phyloP scores from a whole-genome alignment of 2,797 vertebrate species.

The Lepidocolaptes lacrymiger region DNA sequence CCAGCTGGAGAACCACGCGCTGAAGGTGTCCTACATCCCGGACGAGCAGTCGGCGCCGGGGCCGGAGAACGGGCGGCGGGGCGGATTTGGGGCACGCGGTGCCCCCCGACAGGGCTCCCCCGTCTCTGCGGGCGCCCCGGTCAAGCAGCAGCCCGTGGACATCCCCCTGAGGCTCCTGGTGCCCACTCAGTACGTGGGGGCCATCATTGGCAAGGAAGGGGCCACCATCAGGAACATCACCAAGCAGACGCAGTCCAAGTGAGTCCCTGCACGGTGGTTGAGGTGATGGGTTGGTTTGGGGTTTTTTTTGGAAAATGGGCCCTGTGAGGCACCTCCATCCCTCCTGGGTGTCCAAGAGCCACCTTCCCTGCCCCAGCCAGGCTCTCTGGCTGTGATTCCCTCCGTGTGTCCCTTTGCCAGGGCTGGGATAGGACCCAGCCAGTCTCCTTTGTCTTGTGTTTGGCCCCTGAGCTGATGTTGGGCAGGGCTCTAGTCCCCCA shows the following conservation, averaged over 20 bases:
- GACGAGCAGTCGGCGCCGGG: conserved; percentile 87
- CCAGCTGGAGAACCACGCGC: conserved; percentile 90
- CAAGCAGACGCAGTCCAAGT: conserved; percentile 97
- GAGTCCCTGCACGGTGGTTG: conserved; percentile 55
- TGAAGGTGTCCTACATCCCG: conserved; percentile 93
- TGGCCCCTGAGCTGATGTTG: background rate
- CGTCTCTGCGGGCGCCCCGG: conserved; percentile 78
- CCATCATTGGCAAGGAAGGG: conserved; percentile 95
- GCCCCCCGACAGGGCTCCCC: conserved; percentile 86
- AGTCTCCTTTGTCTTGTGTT: fast-evolving
- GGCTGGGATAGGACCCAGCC: background rate
- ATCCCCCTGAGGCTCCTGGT: conserved; percentile 92
- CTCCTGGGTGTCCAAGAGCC: background rate
- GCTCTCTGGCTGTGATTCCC: background rate
- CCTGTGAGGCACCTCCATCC: background rate
- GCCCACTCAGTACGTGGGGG: conserved; percentile 92
- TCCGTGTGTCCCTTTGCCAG: fast-evolving
- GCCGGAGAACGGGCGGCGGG: conserved; percentile 85
- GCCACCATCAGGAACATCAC: conserved; percentile 96
- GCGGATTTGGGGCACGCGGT: conserved; percentile 80
- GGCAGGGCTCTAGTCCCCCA: background rate
- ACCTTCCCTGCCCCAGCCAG: background rate
- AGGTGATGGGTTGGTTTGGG: background rate
- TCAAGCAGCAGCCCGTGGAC: conserved; percentile 88
- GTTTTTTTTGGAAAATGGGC: fast-evolving